Conservation (phyloP, 2,888 invertebrate species). For the Cephus spinipes region DNA sequence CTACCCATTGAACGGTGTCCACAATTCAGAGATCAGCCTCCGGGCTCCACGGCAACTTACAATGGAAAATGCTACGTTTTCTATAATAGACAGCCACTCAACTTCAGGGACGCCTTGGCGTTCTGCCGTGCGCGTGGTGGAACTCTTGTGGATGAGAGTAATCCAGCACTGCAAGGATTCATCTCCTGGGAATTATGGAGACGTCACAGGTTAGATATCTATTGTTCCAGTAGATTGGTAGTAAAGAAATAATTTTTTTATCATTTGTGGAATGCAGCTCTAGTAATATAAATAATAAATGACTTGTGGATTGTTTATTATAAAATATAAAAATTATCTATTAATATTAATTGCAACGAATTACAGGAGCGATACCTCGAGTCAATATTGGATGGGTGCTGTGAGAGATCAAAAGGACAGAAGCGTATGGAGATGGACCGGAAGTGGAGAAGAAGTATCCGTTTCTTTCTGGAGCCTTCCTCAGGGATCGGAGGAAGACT, state of each 20-base stretch:
- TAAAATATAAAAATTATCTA: too few species aligned
- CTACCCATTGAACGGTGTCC: conserved; percentile 92
- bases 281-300: too few species aligned
- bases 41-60: conserved; percentile 92
- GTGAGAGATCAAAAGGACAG: conserved; percentile 84
- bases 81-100: conserved; percentile 86
- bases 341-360: neutral
- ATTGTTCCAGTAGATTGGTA: neutral
- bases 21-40: conserved; percentile 91
- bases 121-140: conserved; percentile 88
- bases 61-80: conserved; percentile 96
- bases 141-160: conserved; percentile 90
- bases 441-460: conserved; percentile 85
- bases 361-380: conserved; percentile 84
- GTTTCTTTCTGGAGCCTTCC: conserved; percentile 94
- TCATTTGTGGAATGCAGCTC: too few species aligned
- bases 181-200: conserved; percentile 96
- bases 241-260: too few species aligned
- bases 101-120: conserved; percentile 82
- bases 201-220: conserved; percentile 76
- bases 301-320: too few species aligned
- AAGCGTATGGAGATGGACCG: conserved; percentile 89
- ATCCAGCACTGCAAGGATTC: conserved; percentile 93
- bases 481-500: conserved; percentile 81
- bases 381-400: conserved; percentile 96